A percentile compares a stretch with the other conserved stretches of the same genome.
phyloP scores from a whole-genome alignment of 1,140 invertebrate species.

The Oryctes rhinoceros region DNA sequence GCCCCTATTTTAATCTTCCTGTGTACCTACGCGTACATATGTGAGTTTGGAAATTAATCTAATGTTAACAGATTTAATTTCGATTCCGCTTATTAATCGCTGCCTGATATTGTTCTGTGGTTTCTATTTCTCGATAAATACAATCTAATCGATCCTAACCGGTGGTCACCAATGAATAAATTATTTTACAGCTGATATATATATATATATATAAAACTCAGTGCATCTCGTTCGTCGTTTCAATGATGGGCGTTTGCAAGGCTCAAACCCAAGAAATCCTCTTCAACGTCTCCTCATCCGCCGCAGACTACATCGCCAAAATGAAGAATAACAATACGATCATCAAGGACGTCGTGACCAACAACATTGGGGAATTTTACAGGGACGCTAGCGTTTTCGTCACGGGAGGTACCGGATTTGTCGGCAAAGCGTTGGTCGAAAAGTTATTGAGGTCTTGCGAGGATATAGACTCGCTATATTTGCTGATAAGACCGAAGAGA shows the following conservation, averaged over 20 bases:
- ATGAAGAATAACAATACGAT: slow-evolving; percentile 46
- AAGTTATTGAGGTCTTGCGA: slow-evolving; percentile 86
- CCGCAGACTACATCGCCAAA: background rate
- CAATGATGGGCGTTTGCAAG: background rate
- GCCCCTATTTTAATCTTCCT: too few species aligned
- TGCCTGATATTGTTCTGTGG: too few species aligned
- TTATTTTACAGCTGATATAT: too few species aligned
- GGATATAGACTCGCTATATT: slow-evolving; percentile 78
- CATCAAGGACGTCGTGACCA: slow-evolving; percentile 39
- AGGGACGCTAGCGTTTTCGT: slow-evolving; percentile 65
- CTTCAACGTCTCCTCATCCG: background rate
- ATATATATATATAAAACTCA: too few species aligned
- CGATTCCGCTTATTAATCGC: too few species aligned
- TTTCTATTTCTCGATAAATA: too few species aligned
- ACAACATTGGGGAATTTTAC: slow-evolving; percentile 62
- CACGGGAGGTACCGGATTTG: slow-evolving; percentile 81
- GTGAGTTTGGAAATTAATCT: too few species aligned
- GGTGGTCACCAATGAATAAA: too few species aligned
- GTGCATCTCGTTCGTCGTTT: too few species aligned
- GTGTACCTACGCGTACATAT: too few species aligned
- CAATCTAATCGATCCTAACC: too few species aligned
- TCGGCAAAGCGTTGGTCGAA: slow-evolving; percentile 89
- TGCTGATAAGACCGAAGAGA: slow-evolving; percentile 81
- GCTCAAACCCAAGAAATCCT: background rate
- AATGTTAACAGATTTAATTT: too few species aligned